Conservation (phyloP, 2,797 vertebrate genomes). For the Nyctibius grandis region DNA sequence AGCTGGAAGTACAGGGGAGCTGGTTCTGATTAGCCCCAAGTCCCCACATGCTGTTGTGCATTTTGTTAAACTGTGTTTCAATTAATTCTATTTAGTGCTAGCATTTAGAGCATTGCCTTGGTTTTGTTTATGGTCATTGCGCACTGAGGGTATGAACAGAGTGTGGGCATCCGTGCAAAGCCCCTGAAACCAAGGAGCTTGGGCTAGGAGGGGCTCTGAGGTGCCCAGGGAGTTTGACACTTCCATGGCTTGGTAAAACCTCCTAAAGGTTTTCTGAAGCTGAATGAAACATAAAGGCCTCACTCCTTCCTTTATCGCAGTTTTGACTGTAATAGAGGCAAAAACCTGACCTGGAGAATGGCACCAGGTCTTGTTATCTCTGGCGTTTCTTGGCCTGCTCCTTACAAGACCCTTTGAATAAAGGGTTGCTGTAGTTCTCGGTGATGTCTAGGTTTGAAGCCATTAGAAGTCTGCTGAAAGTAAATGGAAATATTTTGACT, state of each 20-base stretch:
- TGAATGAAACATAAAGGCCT: background rate
- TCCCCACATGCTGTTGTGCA: background rate
- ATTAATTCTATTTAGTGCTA: background rate
- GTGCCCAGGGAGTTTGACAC: background rate
- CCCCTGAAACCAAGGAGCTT: background rate
- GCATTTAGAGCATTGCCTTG: background rate
- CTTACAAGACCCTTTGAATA: background rate
- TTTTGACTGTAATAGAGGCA: background rate
- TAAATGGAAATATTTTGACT: background rate
- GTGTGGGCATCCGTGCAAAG: background rate
- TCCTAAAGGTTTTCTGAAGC: background rate
- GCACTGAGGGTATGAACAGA: background rate
- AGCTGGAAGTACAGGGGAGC: constrained; percentile 10
- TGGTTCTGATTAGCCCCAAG: constrained; percentile 45
- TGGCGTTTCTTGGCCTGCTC: background rate
- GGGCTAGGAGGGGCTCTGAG: background rate
- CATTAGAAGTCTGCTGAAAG: background rate
- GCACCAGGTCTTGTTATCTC: background rate
- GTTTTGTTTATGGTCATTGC: background rate
- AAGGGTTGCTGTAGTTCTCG: background rate
- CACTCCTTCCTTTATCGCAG: background rate
- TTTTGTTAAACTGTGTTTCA: constrained; percentile 11
- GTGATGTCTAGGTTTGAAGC: background rate
- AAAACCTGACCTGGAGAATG: background rate
- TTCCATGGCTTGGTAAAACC: background rate